Base-by-base conservation (phyloP, 2,888 invertebrate genomes). In the Willowsia nigromaculata region DNA sequence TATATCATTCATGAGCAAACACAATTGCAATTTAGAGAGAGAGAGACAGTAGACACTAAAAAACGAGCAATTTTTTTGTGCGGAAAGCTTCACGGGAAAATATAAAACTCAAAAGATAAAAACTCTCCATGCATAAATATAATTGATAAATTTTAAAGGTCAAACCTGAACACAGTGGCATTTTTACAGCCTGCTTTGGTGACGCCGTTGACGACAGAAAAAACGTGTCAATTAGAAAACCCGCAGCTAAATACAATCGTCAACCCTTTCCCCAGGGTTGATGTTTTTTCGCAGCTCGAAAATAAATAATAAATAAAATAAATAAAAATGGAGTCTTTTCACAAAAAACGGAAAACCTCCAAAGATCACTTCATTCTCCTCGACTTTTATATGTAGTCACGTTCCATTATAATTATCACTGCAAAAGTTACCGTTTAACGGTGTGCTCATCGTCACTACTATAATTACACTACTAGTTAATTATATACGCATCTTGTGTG, bases 151-250 rank as follows among this genome's bases (percentile, higher is more conserved):
- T 22, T 22, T 59, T 33, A 80, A 87, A 87, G 56, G 56, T 47
- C 88, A 83, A 88, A 88, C 88, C 88, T 88, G 88, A 88, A 88
- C 83, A 83, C 78, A 88, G 81, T 59, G 88, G 88, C 88, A 88
- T 85, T 78, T 88, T 88, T 78, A 78, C 43, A 30, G 88, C 88
- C 83, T 83, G 62, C 59, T 76, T 59, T 59, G 59, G 80, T 59
- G 68, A 22, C 68, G 56, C 53, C 78, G 56, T 33, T 56, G 56
- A 37, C 37, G 40, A 27, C 22, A 40, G 53, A 18, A 74, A 15
- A 50, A 15, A 50, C 50, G 53, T 59, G 59, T 56, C 37, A 56
- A 22, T 11, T 22, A 4, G 53, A 65, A 0, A 33, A 37, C 0
- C 15, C 37, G 33, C 15, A 25, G 30, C 30, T 5, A 2, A 65